Evolutionary conservation across 2,797 vertebrate genomes (phyloP), one percentile per base, ranked within the genome.

Genomic region (Hoplostethus mediterraneus): DNA sequence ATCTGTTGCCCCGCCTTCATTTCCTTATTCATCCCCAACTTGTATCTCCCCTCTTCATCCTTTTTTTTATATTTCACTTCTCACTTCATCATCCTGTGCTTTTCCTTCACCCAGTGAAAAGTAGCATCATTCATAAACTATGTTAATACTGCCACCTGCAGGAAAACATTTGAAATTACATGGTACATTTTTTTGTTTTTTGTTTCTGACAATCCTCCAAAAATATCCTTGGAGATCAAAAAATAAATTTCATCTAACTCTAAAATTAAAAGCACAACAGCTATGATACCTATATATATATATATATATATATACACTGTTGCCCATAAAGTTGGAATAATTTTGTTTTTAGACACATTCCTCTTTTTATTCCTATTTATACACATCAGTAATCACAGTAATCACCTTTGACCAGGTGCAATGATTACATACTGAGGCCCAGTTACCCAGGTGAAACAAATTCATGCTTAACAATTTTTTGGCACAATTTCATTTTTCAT

Each of bases 61-160:
- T 1, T 48, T 60, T 48, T 60, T 44, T 56, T 11, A 25, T 0
- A 38, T 40, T 58, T 13, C 33, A 60, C 1, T 61, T 31, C 2
- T 0, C 53, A 51, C 45, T 60, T 55, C 10, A 58, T 57, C 21
- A 67, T 57, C 40, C 69, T 57, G 25, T 25, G 40, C 25, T 54
- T 65, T 44, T 28, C 11, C 38, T 52, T 33, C 42, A 55, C 17
- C 25, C 4, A 3, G 13, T 38, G 12, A 12, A 0, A 7, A 4
- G n/a, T 2, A 4, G 13, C 33, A 33, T 16, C 4, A 30, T 17
- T 45, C 6, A 67, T 28, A 67, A 61, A 51, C 53, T 51, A 33
- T 30, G 57, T 2, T 7, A n/a, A 77, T 49, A 64, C 73, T 74
- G 83, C 71, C 90, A 65, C 61, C 88, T 90, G 30, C 61, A 69